phyloP scores from a whole-genome alignment of 2,888 invertebrate genomes.

The Malacosoma neustria region DNA sequence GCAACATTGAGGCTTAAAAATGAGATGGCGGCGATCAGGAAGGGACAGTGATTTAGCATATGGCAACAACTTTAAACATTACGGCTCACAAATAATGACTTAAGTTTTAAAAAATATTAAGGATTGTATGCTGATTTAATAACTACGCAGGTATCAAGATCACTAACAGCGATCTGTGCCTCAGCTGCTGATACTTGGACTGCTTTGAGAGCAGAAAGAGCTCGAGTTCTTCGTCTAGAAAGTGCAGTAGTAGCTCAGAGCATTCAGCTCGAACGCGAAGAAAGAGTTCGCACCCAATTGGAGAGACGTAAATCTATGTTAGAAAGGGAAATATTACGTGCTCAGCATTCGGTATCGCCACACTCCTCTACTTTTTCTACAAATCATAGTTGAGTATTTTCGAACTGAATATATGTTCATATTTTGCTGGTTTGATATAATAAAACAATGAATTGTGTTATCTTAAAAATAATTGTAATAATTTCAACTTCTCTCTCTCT shows the following conservation, averaged over 20 bases:
- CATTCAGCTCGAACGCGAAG: constrained; percentile 51
- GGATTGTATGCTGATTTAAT: too few species aligned
- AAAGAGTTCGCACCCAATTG: constrained; percentile 50
- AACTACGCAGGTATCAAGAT: constrained; percentile 35
- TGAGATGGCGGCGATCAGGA: too few species aligned
- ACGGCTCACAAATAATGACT: too few species aligned
- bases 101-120: too few species aligned
- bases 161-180: constrained; percentile 44
- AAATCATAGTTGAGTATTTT: constrained; percentile 32
- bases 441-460: too few species aligned
- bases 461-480: too few species aligned
- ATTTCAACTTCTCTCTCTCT: too few species aligned
- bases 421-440: too few species aligned
- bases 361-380: constrained; percentile 17
- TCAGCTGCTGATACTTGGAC: constrained; percentile 55
- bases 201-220: constrained; percentile 48
- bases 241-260: constrained; percentile 52
- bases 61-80: too few species aligned
- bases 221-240: constrained; percentile 51
- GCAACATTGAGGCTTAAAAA: too few species aligned
- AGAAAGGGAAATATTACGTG: constrained; percentile 43
- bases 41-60: too few species aligned
- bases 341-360: constrained; percentile 20
- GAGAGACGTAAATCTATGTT: constrained; percentile 47
- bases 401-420: not conserved